Evolutionary conservation across 2,797 vertebrate species (phyloP).

Genomic region (Onychomys torridus): DNA sequence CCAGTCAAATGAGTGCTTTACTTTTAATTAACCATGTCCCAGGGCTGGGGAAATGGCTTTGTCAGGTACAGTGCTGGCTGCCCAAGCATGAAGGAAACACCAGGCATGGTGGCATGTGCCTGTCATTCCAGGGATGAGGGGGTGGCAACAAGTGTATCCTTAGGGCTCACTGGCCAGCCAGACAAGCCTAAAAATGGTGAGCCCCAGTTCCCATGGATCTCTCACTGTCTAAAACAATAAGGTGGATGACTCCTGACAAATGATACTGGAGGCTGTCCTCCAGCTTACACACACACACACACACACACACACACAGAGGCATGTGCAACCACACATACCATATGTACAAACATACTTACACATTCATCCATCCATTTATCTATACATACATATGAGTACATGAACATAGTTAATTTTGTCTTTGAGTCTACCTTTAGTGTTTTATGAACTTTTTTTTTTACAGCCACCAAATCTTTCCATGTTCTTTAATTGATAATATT

Average conservation of each 20-base stretch:
- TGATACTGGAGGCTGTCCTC: not conserved
- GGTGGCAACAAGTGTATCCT: not conserved
- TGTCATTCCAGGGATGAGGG: not conserved
- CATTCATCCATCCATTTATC: not conserved
- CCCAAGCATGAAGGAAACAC: not conserved
- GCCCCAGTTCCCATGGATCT: not conserved
- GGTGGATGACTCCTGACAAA: not conserved
- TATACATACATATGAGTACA: not conserved
- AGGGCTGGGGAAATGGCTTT: not conserved
- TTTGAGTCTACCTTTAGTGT: not conserved
- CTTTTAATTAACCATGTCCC: conserved; percentile 14
- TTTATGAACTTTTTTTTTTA: not conserved
- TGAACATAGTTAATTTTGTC: not conserved
- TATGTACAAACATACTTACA: not conserved
- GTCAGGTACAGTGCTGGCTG: not conserved
- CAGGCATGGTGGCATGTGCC: not conserved
- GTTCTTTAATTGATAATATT: not conserved
- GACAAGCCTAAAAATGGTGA: not conserved
- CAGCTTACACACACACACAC: not conserved
- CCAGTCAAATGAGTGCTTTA: conserved; percentile 13
- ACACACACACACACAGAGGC: not conserved
- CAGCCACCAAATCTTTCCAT: not conserved
- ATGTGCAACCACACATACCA: not conserved
- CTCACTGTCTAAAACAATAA: not conserved
- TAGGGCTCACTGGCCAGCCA: not conserved